These are phyloP conservation scores for Sibirionetta formosa DNA, from an alignment of 2,797 vertebrate species.

Conservation along the genomic window DNA sequence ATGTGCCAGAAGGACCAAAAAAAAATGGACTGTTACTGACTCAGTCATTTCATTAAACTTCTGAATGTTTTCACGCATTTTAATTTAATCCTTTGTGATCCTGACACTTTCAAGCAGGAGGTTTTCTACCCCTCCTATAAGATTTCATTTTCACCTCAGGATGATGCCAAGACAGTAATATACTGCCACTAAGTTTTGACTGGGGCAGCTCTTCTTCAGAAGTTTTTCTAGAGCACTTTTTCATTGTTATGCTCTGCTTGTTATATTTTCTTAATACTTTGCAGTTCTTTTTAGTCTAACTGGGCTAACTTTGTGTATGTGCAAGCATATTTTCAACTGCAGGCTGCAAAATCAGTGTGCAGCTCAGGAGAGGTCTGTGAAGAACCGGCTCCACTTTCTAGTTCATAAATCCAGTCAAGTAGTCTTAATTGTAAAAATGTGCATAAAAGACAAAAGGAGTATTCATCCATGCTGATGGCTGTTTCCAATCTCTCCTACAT, in stretches of 20 bases:
- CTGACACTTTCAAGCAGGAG: background rate
- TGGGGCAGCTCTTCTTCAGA: background rate
- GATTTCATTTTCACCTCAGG: background rate
- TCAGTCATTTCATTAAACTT: constrained; percentile 17
- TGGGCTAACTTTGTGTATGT: background rate
- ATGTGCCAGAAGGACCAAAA: background rate
- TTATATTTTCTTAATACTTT: background rate
- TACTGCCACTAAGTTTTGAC: background rate
- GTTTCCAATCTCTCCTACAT: background rate
- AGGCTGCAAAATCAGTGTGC: background rate
- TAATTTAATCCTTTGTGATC: background rate
- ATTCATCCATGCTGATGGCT: background rate
- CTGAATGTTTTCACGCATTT: background rate
- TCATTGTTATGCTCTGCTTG: background rate
- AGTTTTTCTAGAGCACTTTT: background rate
- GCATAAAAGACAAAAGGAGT: background rate
- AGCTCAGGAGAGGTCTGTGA: background rate
- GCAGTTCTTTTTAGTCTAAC: background rate
- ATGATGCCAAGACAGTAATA: background rate
- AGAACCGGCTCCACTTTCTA: background rate
- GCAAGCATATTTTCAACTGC: background rate
- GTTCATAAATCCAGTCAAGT: background rate
- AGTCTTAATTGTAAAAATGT: background rate
- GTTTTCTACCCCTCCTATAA: background rate
- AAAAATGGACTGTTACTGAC: background rate